Conservation (phyloP, 1,140 invertebrate genomes). For the Drosophila lini region DNA sequence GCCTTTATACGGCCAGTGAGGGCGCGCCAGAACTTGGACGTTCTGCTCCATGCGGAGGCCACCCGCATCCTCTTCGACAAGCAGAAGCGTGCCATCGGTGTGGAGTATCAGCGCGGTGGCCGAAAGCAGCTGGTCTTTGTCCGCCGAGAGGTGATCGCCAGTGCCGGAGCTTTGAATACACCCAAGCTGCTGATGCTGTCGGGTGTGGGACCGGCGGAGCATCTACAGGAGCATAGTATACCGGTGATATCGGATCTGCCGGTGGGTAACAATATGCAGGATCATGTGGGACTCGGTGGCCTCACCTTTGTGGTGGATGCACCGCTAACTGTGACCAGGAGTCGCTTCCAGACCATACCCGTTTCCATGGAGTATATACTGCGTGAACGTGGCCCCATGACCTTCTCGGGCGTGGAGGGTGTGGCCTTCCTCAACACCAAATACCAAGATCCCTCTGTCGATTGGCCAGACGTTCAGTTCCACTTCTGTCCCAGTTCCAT, state of each 20-base stretch:
- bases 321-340: conserved; percentile 91
- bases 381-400: conserved; percentile 92
- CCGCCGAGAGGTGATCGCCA: conserved; percentile 91
- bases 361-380: conserved; percentile 93
- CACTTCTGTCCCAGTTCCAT: conserved; percentile 93
- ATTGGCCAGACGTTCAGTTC: conserved; percentile 94
- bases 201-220: conserved; percentile 92
- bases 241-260: conserved; percentile 90
- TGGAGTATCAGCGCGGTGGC: conserved; percentile 90
- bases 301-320: conserved; percentile 92
- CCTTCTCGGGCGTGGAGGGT: conserved; percentile 92
- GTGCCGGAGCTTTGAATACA: conserved; percentile 91
- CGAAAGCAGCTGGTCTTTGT: conserved; percentile 88
- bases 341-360: conserved; percentile 90
- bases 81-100: conserved; percentile 90
- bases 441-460: conserved; percentile 89
- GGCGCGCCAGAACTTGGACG: conserved; percentile 91
- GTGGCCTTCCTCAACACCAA: conserved; percentile 93
- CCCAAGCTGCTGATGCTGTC: conserved; percentile 96
- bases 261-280: conserved; percentile 92
- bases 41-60: conserved; percentile 91
- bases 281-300: conserved; percentile 90
- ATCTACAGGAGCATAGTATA: conserved; percentile 91
- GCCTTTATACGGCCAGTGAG: conserved; percentile 93
- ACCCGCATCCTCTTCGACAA: conserved; percentile 89